Percentiles rank a stretch among this genome's conserved stretches.
Evolutionary conservation across 2,113 vertebrate genomes (phyloP).

Genomic region (Sula dactylatra): DNA sequence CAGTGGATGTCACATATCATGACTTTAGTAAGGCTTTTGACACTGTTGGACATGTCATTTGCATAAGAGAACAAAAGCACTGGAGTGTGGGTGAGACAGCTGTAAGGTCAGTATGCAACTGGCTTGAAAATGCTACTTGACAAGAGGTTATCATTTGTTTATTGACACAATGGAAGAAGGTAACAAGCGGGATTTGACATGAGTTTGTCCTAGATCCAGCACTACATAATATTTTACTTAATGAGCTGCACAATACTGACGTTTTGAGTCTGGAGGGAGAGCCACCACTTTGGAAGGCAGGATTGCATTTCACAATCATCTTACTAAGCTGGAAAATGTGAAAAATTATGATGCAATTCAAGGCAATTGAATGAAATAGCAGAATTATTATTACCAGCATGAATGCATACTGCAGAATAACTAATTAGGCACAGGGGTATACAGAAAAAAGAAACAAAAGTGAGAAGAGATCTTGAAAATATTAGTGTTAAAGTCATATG

Average conservation of each 20-base stretch:
- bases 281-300: not conserved
- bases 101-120: not conserved
- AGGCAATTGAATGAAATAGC: not conserved
- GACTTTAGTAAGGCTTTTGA: constrained; percentile 24
- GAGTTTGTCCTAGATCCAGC: not conserved
- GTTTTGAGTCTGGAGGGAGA: not conserved
- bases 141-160: not conserved
- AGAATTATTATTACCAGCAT: not conserved
- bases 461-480: not conserved
- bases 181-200: not conserved
- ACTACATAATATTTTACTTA: not conserved
- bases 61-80: not conserved
- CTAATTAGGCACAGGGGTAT: not conserved
- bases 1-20: not conserved
- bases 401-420: not conserved
- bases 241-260: not conserved
- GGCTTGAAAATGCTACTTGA: not conserved
- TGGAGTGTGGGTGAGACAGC: not conserved
- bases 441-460: not conserved
- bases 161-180: not conserved
- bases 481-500: not conserved
- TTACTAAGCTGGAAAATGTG: not conserved
- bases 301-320: not conserved
- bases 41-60: not conserved
- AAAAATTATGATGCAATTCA: not conserved